Base-by-base conservation (phyloP, 2,113 vertebrate species). In the Gambusia affinis region DNA sequence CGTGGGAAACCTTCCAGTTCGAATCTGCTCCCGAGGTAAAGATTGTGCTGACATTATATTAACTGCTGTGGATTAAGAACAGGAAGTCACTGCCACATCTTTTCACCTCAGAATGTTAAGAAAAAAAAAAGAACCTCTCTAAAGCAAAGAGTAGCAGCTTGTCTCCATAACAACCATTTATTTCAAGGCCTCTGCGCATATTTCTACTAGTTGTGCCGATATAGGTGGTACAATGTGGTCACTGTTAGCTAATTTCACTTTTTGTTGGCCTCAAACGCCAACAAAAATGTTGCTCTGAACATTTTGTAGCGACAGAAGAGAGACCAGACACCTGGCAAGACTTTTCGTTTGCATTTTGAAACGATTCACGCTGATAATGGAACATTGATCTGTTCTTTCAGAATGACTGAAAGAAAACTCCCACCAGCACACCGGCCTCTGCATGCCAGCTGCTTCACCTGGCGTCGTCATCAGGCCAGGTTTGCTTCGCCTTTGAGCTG, bases 381-480 rank as follows among this genome's bases (percentile, higher is more conserved):
- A 62, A 60, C 44, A 0, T 51, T 35, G 0, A 75, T 24, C 22
- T 57, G 44, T 33, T 10, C 51, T 60, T 27, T 33, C 60, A 27
- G 11, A 24, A 19, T 12, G 17, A n/a, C 51, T 69, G 27, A 1
- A 67, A 29, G 15, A 60, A 31, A 29, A 57, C 24, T 61, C 28
- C 42, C 30, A 31, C 60, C 35, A 19, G 64, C 57, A 70, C 63
- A 29, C 19, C 33, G 1, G 15, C 54, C 29, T 27, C 72, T 72
- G 12, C 27, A 15, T 70, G 71, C 30, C 33, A 61, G 69, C 63
- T 66, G 8, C 68, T 76, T 79, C 81, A 74, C 31, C 60, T 60
- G 71, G 73, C 77, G 73, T 12, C 17, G 70, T 60, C 71, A 54
- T 63, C 7, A 0, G 33, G 33, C 33, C 33, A 8, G 33, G 33